Evolutionary conservation across 2,797 vertebrate genomes (phyloP).

Genomic region (Ambastaia sidthimunki): DNA sequence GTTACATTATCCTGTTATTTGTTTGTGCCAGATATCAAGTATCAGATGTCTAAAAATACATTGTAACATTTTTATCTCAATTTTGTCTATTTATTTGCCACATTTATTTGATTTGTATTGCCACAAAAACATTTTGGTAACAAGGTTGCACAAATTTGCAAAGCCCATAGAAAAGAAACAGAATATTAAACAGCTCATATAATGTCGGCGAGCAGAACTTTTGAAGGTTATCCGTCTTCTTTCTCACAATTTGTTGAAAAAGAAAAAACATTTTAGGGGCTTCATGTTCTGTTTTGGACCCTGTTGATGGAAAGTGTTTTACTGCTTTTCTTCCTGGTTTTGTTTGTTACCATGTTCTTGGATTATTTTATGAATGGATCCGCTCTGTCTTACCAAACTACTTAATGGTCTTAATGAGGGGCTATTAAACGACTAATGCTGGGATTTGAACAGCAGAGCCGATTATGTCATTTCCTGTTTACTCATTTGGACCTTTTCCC

Average conservation of each 20-base stretch:
- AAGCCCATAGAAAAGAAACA: not conserved
- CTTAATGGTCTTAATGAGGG: conserved; percentile 54
- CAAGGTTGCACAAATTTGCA: not conserved
- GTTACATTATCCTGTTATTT: no score
- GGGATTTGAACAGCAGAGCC: conserved; percentile 29
- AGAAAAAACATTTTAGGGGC: not conserved
- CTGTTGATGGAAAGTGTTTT: not conserved
- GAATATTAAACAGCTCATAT: not conserved
- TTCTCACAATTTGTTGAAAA: no score
- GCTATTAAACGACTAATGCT: conserved; percentile 44
- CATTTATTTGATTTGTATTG: not conserved
- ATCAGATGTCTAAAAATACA: not conserved
- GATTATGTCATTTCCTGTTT: conserved; percentile 50
- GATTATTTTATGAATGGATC: conserved; percentile 37
- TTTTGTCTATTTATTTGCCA: not conserved
- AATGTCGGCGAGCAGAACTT: no score
- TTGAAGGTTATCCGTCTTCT: no score
- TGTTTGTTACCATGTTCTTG: conserved; percentile 39
- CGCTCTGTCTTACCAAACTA: conserved; percentile 42
- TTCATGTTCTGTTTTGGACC: not conserved
- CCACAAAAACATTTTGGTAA: not conserved
- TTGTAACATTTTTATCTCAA: not conserved
- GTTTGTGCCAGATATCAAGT: not conserved
- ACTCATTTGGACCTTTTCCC: conserved; percentile 32
- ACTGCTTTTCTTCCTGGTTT: conserved; percentile 35